phyloP scores from a whole-genome alignment of 2,888 invertebrate species.

The Athalia cordata region DNA sequence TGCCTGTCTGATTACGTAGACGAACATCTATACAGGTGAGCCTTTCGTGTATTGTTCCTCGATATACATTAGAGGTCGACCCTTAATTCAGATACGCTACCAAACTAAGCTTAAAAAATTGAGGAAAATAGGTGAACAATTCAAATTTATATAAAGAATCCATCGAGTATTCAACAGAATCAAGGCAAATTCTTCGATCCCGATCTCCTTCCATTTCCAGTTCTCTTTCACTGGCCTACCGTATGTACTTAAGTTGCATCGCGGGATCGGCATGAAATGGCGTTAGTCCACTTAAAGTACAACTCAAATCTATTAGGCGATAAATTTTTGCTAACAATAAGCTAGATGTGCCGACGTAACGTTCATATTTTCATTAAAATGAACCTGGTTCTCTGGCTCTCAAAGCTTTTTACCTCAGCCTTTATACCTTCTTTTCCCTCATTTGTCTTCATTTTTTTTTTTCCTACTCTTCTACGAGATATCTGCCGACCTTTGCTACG shows the following conservation, averaged over 20 bases:
- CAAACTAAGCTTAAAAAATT: too few species aligned
- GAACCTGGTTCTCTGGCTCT: conserved; percentile 6
- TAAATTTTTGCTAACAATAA: conserved; percentile 28
- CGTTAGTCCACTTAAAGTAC: background rate
- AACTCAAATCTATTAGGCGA: conserved; percentile 19
- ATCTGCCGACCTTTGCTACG: conserved; percentile 36
- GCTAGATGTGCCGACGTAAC: conserved; percentile 13
- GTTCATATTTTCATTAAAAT: conserved; percentile 40
- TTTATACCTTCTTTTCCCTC: background rate
- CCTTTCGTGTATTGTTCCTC: background rate
- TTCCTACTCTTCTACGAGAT: conserved; percentile 13
- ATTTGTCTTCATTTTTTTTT: conserved; percentile 38
- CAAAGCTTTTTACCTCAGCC: conserved; percentile 25
- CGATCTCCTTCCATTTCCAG: too few species aligned
- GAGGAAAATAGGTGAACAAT: too few species aligned
- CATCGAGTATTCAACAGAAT: too few species aligned
- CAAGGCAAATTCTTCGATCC: too few species aligned
- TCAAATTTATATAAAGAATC: too few species aligned
- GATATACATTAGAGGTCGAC: background rate
- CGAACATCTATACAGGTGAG: background rate
- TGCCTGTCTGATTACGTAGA: conserved; percentile 32
- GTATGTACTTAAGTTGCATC: background rate
- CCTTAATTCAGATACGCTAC: background rate
- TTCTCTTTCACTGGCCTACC: too few species aligned
- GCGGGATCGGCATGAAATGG: background rate